Evolutionary conservation across 2,888 invertebrate genomes (phyloP), one percentile per base, ranked within the genome.

Genomic region (Suillia variegata): DNA sequence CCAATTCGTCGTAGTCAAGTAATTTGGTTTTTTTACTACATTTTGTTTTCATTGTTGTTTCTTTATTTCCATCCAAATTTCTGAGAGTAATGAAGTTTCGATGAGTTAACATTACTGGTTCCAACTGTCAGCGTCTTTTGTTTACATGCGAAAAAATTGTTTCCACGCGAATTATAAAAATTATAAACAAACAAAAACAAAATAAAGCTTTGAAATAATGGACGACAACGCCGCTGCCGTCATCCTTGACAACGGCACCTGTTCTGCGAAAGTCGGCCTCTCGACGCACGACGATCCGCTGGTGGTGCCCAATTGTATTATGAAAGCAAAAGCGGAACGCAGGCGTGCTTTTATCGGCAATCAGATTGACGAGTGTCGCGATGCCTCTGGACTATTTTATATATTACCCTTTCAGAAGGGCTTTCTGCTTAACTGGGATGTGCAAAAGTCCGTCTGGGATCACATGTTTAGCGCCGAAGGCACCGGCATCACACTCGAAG

Each of bases 291-390:
- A 88, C 59, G 81, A 88, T 63, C 90, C 94, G 5, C 89, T 87
- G 87, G 77, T 93, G 15, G 86, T 96, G 54, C 96, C 98, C 0
- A 99, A 99, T 82, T 96, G 94, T 75, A 93, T 99, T 24, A 95
- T 96, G 88, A 99, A 99, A 85, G 97, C 97, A 0, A 98, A 98
- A 82, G 95, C 94, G 54, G 98, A 99, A 81, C 85, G 96, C 56
- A 88, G 97, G 10, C 86, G 98, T 47, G 91, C 95, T 0, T 99
- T 98, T 80, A 88, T 99, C 58, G 98, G 92, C 0, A 89, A 91
- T 72, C 98, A 99, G 84, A 91, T 99, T 15, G 94, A 98, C 62
- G 98, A 98, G 69, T 98, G 98, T 77, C 86, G 96, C 22, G 99
- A 99, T 79, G 91, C 94, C 1, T 96, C 98, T 0, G 95, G 97